Evolutionary conservation across 2,113 vertebrate genomes (phyloP).

Genomic region (Dicentrarchus labrax): DNA sequence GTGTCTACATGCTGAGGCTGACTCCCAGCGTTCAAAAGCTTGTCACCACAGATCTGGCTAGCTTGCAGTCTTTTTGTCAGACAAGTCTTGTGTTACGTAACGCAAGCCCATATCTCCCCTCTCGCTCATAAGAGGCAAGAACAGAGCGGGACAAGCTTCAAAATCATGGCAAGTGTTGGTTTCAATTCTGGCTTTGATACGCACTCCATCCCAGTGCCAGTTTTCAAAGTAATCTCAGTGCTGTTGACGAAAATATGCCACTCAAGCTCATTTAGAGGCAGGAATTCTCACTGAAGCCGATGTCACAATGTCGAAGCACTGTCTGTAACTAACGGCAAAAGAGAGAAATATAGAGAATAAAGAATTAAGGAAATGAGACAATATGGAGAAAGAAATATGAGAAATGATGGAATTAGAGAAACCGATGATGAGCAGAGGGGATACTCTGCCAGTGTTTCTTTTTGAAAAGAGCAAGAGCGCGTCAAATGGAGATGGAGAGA

Average conservation of each 20-base stretch:
- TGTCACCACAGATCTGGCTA: constrained; percentile 57
- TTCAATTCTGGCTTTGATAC: constrained; percentile 52
- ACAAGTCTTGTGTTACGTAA: constrained; percentile 54
- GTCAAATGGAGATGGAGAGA: constrained; percentile 14
- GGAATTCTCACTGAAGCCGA: not conserved
- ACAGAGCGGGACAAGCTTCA: constrained; percentile 50
- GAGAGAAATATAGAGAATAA: not conserved
- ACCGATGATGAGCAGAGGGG: not conserved
- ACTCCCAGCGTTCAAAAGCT: constrained; percentile 70
- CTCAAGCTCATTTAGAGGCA: constrained; percentile 29
- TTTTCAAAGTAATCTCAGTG: constrained; percentile 34
- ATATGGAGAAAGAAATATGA: constrained; percentile 4
- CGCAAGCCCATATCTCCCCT: constrained; percentile 34
- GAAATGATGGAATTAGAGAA: constrained; percentile 4
- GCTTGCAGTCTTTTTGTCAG: constrained; percentile 55
- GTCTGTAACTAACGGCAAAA: not conserved
- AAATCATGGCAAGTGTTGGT: constrained; percentile 49
- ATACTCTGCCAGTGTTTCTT: not conserved
- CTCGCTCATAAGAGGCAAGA: constrained; percentile 36
- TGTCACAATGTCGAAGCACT: constrained; percentile 7
- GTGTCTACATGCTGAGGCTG: constrained; percentile 45
- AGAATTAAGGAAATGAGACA: not conserved
- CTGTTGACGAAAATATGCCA: constrained; percentile 19
- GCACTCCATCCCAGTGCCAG: not conserved
- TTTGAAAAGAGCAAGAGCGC: constrained; percentile 13